A percentile compares a stretch with the other conserved stretches of the same genome.
Evolutionary conservation across 2,888 invertebrate species (phyloP).

Genomic region (Lymantria dispar): DNA sequence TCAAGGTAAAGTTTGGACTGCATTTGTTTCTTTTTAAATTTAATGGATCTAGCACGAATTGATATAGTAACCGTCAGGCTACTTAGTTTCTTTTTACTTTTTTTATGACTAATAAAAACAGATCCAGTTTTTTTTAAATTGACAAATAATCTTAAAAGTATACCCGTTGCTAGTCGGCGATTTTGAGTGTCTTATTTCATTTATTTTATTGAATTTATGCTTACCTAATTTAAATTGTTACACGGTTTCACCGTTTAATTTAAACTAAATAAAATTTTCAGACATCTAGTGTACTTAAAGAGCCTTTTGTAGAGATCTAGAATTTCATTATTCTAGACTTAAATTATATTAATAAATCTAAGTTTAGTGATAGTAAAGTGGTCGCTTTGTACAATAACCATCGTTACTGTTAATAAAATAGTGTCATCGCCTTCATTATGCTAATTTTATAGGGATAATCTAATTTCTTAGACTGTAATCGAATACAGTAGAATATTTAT

Average conservation of each 20-base stretch:
- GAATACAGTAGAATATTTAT: no score
- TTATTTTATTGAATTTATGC: background rate
- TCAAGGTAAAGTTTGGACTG: conserved; percentile 13
- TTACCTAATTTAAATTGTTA: background rate
- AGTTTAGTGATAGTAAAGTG: no score
- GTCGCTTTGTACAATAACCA: no score
- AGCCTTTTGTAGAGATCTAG: background rate
- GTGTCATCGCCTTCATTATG: no score
- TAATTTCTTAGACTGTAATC: no score
- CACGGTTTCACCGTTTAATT: background rate
- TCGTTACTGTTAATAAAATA: no score
- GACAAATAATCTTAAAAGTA: no score
- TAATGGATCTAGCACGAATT: conserved; percentile 3
- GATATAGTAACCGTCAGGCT: background rate
- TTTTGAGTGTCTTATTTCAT: no score
- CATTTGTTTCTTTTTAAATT: conserved; percentile 11
- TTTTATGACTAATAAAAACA: background rate
- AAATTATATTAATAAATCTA: background rate
- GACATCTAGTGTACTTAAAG: background rate
- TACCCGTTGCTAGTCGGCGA: no score
- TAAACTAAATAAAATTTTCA: background rate
- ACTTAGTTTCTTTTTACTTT: conserved; percentile 4
- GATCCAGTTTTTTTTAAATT: no score
- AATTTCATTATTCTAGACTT: background rate
- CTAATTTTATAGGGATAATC: no score